phyloP scores from a whole-genome alignment of 2,888 invertebrate genomes.

The Eumerus sabulonum region DNA sequence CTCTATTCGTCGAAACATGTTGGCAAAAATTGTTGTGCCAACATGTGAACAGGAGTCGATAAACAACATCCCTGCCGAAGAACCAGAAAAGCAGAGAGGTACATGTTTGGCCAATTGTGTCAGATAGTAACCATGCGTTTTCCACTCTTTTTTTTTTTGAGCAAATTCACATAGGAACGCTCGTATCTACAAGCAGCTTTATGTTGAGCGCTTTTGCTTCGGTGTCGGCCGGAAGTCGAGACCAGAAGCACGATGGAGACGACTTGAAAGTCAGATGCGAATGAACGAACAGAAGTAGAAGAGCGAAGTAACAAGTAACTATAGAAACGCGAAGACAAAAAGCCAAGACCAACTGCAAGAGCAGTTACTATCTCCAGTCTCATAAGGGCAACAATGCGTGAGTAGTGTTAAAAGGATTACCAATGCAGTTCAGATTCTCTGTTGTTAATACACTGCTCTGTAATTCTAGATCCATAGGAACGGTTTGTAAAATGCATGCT shows the following conservation, averaged over 20 bases:
- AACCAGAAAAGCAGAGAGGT: conserved; percentile 60
- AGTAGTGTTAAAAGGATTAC: conserved; percentile 33
- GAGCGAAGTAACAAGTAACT: conserved; percentile 1
- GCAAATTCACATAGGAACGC: conserved; percentile 2
- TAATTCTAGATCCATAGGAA: conserved; percentile 66
- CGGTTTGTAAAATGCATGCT: conserved; percentile 68
- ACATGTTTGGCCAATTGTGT: conserved; percentile 16
- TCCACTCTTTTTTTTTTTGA: background rate
- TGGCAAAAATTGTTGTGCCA: conserved; percentile 68
- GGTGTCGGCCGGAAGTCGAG: conserved; percentile 56
- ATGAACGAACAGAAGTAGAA: conserved; percentile 13
- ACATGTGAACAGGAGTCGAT: conserved; percentile 68
- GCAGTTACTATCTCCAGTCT: conserved; percentile 40
- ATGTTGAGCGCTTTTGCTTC: conserved; percentile 25
- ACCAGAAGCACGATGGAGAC: background rate
- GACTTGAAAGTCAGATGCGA: background rate
- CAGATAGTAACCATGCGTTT: conserved; percentile 8
- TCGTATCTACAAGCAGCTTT: conserved; percentile 13
- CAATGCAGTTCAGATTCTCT: background rate
- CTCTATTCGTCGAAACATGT: conserved; percentile 63
- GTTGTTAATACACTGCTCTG: conserved; percentile 45
- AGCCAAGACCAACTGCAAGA: conserved; percentile 14
- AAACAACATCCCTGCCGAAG: conserved; percentile 59
- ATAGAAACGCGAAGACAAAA: conserved; percentile 26
- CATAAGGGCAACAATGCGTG: conserved; percentile 54